Conservation (phyloP, 2,888 invertebrate genomes). For the Zele albiditarsus region DNA sequence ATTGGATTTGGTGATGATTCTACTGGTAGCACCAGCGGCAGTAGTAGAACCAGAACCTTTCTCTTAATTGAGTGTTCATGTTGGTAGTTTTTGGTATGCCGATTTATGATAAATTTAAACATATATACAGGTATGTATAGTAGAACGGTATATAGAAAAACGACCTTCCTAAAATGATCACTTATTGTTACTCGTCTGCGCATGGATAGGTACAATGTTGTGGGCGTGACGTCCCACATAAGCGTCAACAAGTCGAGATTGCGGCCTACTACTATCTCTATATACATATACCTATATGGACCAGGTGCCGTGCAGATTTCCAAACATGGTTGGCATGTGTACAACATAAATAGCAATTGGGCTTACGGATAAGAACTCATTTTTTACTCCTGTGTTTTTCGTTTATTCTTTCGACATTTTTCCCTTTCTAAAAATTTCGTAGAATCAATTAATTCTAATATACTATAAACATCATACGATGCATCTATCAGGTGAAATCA, state of each 20-base stretch:
- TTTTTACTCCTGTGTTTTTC: not conserved
- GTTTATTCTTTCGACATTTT: not conserved
- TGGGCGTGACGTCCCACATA: slow-evolving; percentile 44
- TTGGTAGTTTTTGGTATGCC: too few species aligned
- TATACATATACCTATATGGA: slow-evolving; percentile 51
- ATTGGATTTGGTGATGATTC: too few species aligned
- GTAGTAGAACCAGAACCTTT: too few species aligned
- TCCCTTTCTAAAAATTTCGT: not conserved
- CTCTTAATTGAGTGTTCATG: too few species aligned
- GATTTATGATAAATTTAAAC: not conserved
- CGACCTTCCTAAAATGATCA: slow-evolving; percentile 37
- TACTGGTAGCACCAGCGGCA: too few species aligned
- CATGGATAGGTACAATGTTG: slow-evolving; percentile 40
- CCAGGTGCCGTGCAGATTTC: slow-evolving; percentile 53
- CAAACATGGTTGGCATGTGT: slow-evolving; percentile 53
- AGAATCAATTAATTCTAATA: not conserved
- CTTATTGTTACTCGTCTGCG: slow-evolving; percentile 25
- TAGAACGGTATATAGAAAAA: slow-evolving; percentile 9
- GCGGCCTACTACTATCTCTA: slow-evolving; percentile 27
- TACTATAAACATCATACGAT: too few species aligned
- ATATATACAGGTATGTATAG: not conserved
- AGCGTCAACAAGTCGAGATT: slow-evolving; percentile 35
- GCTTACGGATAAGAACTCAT: slow-evolving; percentile 6
- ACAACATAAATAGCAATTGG: slow-evolving; percentile 15
- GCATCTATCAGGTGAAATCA: slow-evolving; percentile 9